Evolutionary conservation across 2,797 vertebrate genomes (phyloP).

Genomic region (Lepilemur ruficaudatus): DNA sequence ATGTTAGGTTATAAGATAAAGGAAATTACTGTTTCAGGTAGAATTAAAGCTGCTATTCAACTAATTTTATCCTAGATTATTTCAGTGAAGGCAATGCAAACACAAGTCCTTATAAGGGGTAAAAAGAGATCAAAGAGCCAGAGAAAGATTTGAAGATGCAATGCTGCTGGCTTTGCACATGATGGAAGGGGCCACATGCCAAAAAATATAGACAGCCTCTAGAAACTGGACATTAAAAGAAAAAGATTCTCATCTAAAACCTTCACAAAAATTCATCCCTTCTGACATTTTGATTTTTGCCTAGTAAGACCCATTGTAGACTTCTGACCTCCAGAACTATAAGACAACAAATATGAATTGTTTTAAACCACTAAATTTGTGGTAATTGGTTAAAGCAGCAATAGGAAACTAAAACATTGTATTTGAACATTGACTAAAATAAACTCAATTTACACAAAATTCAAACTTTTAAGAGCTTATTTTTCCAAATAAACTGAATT

Average conservation of each 20-base stretch:
- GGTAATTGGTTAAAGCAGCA: neutral
- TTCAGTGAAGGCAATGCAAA: neutral
- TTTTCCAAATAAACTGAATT: constrained; percentile 2
- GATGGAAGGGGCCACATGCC: fast-evolving
- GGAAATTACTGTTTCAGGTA: neutral
- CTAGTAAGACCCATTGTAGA: neutral
- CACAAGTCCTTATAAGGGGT: neutral
- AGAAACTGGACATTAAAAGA: neutral
- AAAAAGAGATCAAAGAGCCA: neutral
- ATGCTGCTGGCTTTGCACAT: neutral
- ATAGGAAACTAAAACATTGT: neutral
- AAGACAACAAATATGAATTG: neutral
- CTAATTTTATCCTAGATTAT: neutral
- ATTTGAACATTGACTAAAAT: neutral
- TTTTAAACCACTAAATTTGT: neutral
- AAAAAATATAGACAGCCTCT: neutral
- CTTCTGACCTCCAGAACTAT: neutral
- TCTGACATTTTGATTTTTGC: neutral
- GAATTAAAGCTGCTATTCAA: neutral
- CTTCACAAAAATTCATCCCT: neutral
- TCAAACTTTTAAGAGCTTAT: neutral
- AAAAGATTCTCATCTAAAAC: neutral
- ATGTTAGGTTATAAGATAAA: neutral
- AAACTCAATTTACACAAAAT: neutral
- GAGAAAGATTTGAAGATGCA: neutral